Evolutionary conservation across 2,113 vertebrate genomes (phyloP), one percentile per base, ranked within the genome.

Genomic region (Xiphophorus hellerii): DNA sequence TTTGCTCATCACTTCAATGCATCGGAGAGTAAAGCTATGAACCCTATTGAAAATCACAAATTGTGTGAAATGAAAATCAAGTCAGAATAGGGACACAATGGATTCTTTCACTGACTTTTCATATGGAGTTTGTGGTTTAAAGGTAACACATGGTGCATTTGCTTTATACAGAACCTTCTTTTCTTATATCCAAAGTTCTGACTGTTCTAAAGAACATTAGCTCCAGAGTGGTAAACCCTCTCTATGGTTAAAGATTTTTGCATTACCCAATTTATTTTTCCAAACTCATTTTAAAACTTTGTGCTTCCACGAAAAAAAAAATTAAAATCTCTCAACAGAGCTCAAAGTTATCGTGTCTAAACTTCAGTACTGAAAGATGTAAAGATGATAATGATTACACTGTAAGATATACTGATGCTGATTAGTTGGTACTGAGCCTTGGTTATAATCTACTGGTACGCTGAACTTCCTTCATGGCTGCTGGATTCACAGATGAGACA

Each of bases 11-110:
- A 83, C 79, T 72, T 84, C 92, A 93, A 91, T 93, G 90, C 88
- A 90, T 93, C 92, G 93, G 90, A 90, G 88, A 95, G 93, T 94
- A 93, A 94, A 93, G 92, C 83, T 94, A 95, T 95, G 94, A 95
- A 95, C 94, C 94, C 94, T 95, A 95, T 95, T 95, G 94, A 95
- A 95, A 92, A 88, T 72, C 69, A 80, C 88, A 87, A 81, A 89
- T 66, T 64, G 35, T 84, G 51, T 82, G 63, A 78, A 84, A 68
- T 61, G 73, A 73, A 80, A 82, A 70, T 75, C 79, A 78, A 71
- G 69, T 84, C 69, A 83, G 73, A 82, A 61, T 76, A 79, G 82
- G 72, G 81, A 82, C 71, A 73, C 51, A 27, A 69, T 42, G 61
- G 29, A 54, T 84, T 83, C 82, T 77, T 79, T 70, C 54, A 37